Base-by-base conservation (phyloP, 1,140 invertebrate species). In the Magallana gigas region DNA sequence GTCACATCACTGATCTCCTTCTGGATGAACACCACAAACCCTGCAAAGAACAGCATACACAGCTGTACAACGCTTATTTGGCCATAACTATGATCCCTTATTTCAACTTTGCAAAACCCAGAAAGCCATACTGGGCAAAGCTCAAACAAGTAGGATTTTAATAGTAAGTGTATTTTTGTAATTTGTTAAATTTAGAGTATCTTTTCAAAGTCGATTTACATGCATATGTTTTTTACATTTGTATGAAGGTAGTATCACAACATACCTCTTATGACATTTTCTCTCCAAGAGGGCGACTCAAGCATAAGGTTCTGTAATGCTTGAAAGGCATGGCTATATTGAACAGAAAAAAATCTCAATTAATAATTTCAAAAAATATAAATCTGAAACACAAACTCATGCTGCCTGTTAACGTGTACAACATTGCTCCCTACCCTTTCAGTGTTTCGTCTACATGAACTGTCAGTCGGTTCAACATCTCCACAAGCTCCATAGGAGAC, bases 261-360 rank as follows among this genome's bases (percentile, higher is more conserved):
- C 14, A 18, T 92, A 94, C 95, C 96, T 89, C 96, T 97, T 23
- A 99, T 96, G 16, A 99, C 98, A 94, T 99, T 98, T 94, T 99
- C 98, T 92, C 99, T 96, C 99, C 99, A 99, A 91, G 99, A 98
- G 16, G 98, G 97, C 94, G 99, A 99, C 95, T 99, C 99, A 23
- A 98, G 96, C 9, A 99, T 97, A 14, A 99, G 96, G 87, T 98
- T 99, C 94, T 99, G 98, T 1, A 99, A 95, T 91, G 98, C 98
- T 94, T 99, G 98, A 95, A 98, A 99, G 2, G 99, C 98, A 80
- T 99, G 95, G 0, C 94, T 95, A 57, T n/a, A 80, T 16, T 18
- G 14, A 83, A 83, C 14, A 83, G 8, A 83, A 12, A 80, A 23
- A 80, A 80, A 48, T 7, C 11, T 5, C 62, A 64, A 16, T 64